Evolutionary conservation across 2,797 vertebrate genomes (phyloP).

Genomic region (Phaenicophaeus curvirostris): DNA sequence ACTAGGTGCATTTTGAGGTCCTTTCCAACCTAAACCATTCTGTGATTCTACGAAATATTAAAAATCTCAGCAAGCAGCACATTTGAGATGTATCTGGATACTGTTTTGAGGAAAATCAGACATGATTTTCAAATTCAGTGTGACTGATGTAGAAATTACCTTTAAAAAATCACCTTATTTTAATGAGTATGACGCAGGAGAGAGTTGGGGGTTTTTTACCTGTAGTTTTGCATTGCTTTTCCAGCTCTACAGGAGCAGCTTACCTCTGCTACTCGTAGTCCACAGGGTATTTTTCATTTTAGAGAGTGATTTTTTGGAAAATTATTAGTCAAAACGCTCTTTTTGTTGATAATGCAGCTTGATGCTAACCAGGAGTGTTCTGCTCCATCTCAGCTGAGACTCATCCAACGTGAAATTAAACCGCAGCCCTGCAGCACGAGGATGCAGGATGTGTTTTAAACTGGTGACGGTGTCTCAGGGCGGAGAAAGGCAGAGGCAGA

Average conservation of each 20-base stretch:
- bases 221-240: not conserved
- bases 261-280: not conserved
- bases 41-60: not conserved
- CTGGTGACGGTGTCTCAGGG: rapidly evolving
- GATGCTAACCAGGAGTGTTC: not conserved
- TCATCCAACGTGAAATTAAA: not conserved
- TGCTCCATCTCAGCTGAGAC: rapidly evolving
- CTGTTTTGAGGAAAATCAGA: not conserved
- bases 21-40: too few species aligned
- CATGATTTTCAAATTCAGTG: not conserved
- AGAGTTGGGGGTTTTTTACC: not conserved
- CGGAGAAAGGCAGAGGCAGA: not conserved
- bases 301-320: not conserved
- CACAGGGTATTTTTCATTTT: not conserved
- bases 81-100: not conserved
- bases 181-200: not conserved
- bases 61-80: not conserved
- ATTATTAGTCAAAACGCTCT: not conserved
- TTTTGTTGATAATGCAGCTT: not conserved
- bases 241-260: not conserved
- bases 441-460: not conserved
- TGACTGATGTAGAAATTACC: not conserved
- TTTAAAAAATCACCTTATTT: not conserved
- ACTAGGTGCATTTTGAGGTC: too few species aligned
- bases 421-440: not conserved